Percentiles rank a stretch among this genome's conserved stretches.
Conservation (phyloP, 2,113 vertebrate species). For the Syngnathoides biaculeatus region DNA sequence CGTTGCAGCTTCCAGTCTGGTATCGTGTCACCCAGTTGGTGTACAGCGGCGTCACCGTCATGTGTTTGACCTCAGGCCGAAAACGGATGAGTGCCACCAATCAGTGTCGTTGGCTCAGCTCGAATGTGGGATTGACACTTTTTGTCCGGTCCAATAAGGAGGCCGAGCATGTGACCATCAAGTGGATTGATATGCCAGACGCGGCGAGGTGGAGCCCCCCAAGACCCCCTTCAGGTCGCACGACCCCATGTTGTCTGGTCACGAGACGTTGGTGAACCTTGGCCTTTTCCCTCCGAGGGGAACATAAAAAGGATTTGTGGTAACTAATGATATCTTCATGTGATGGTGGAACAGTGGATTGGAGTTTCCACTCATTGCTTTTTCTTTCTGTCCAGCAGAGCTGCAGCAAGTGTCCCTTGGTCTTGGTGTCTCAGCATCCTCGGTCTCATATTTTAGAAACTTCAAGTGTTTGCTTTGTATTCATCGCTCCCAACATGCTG, state of each 20-base stretch:
- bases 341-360: slow-evolving; percentile 5
- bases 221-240: too few species aligned
- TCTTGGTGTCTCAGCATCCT: too few species aligned
- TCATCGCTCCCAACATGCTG: not conserved
- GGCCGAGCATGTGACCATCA: not conserved
- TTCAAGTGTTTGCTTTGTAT: too few species aligned
- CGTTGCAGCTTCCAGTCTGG: not conserved
- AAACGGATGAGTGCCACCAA: slow-evolving; percentile 52
- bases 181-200: slow-evolving; percentile 44
- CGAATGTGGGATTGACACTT: slow-evolving; percentile 4
- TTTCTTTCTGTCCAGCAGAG: too few species aligned
- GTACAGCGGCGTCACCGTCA: not conserved
- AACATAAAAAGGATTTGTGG: slow-evolving; percentile 9
- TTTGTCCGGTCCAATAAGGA: slow-evolving; percentile 12
- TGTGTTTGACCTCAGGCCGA: slow-evolving; percentile 23
- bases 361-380: too few species aligned
- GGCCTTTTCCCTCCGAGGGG: slow-evolving; percentile 31
- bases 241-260: slow-evolving; percentile 40
- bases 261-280: slow-evolving; percentile 49
- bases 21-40: not conserved
- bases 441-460: too few species aligned
- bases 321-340: slow-evolving; percentile 22
- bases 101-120: slow-evolving; percentile 19
- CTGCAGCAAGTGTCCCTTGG: too few species aligned
- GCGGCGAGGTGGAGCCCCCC: slow-evolving; percentile 8